Evolutionary conservation across 2,113 vertebrate genomes (phyloP).

Genomic region (Halcyon malimbica): DNA sequence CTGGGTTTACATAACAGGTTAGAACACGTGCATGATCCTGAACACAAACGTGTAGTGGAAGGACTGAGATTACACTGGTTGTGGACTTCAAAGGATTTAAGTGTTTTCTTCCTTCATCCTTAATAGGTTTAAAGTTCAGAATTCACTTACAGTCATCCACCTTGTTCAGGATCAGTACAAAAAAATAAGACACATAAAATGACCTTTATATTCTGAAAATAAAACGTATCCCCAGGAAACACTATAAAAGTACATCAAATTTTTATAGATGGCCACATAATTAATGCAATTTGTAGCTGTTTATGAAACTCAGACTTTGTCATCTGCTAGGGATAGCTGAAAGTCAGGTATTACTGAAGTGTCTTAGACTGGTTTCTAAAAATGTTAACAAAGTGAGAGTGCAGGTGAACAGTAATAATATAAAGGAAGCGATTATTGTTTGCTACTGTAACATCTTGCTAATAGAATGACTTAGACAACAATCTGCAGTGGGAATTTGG

Average conservation of each 20-base stretch:
- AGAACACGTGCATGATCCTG: background rate
- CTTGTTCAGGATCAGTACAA: background rate
- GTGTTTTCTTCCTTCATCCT: background rate
- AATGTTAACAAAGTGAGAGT: background rate
- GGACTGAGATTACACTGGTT: background rate
- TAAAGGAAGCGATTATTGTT: background rate
- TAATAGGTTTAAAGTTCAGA: background rate
- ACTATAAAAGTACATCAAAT: background rate
- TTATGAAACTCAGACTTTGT: background rate
- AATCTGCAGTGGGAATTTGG: background rate
- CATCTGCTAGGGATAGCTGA: background rate
- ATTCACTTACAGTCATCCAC: background rate
- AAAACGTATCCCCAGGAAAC: background rate
- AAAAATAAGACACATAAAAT: background rate
- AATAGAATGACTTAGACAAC: background rate
- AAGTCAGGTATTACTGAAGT: background rate
- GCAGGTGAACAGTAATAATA: background rate
- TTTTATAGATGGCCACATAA: background rate
- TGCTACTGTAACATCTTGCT: background rate
- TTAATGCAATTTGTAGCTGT: background rate
- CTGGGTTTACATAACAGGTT: background rate
- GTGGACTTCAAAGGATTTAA: background rate
- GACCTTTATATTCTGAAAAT: background rate
- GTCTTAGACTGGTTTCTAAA: background rate
- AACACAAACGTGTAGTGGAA: background rate